Evolutionary conservation across 2,113 vertebrate genomes (phyloP).

Genomic region (Montifringilla adamsi): DNA sequence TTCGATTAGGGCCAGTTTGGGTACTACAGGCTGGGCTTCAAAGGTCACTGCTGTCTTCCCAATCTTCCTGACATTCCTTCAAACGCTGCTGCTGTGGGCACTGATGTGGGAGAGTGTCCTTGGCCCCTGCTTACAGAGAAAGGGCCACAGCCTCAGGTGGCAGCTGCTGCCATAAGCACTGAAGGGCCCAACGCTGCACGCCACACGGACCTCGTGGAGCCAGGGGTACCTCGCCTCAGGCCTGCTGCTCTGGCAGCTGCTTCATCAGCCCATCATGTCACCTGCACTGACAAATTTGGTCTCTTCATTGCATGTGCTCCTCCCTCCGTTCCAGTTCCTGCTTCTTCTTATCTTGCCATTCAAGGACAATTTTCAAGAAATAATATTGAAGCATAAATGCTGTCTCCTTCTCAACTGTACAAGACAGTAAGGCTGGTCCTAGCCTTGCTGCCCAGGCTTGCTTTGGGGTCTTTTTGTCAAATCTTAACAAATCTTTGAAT

Average conservation of each 20-base stretch:
- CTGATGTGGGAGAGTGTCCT: background rate
- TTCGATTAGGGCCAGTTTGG: rapidly evolving
- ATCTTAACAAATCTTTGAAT: background rate
- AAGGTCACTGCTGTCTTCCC: background rate
- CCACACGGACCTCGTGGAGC: rapidly evolving
- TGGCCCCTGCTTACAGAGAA: background rate
- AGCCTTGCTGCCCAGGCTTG: background rate
- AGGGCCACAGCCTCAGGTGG: background rate
- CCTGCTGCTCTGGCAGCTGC: no score
- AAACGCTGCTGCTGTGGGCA: background rate
- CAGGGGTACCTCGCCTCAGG: rapidly evolving
- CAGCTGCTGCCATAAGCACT: rapidly evolving
- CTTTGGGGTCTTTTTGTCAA: background rate
- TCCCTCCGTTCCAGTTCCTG: background rate
- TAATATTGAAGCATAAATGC: background rate
- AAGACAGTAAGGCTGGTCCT: background rate
- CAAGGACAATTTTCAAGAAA: background rate
- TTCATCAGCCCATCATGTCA: background rate
- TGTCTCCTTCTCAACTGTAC: background rate
- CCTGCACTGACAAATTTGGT: background rate
- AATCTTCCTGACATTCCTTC: background rate
- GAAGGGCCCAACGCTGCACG: rapidly evolving
- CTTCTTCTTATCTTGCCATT: background rate
- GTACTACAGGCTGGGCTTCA: background rate
- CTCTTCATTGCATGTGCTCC: background rate